These are phyloP conservation scores for Apamea sordens DNA, from an alignment of 2,888 invertebrate genomes.

Conservation along the genomic window DNA sequence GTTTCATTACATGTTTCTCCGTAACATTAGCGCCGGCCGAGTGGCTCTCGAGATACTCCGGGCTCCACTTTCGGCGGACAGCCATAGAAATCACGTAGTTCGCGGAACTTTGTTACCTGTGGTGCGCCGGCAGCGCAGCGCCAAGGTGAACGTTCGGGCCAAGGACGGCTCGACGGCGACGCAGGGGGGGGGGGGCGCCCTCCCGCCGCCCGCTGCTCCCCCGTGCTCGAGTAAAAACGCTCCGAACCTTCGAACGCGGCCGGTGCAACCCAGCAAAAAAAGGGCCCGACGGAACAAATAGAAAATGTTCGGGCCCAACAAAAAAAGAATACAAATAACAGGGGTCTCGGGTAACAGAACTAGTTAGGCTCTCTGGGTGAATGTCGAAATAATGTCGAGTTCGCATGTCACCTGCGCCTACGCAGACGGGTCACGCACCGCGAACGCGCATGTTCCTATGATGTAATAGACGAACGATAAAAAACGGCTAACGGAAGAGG, in stretches of 20 bases:
- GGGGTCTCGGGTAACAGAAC: constrained; percentile 86
- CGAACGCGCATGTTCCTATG: constrained; percentile 78
- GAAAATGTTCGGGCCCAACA: constrained; percentile 81
- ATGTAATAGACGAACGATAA: constrained; percentile 84
- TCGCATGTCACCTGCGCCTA: constrained; percentile 88
- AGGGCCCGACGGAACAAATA: constrained; percentile 89
- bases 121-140: constrained; percentile 87
- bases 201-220: constrained; percentile 71
- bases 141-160: constrained; percentile 90
- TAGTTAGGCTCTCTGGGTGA: constrained; percentile 79
- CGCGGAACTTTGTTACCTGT: constrained; percentile 90
- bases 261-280: constrained; percentile 88
- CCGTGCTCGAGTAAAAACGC: constrained; percentile 84
- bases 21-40: constrained; percentile 82
- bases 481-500: constrained; percentile 85
- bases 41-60: constrained; percentile 77
- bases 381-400: constrained; percentile 81
- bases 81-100: constrained; percentile 90
- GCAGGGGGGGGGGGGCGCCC: constrained; percentile 79
- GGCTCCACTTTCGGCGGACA: constrained; percentile 88
- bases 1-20: constrained; percentile 83
- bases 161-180: constrained; percentile 87
- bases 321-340: constrained; percentile 85
- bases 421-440: constrained; percentile 83
- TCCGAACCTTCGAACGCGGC: constrained; percentile 85